phyloP scores from a whole-genome alignment of 2,113 vertebrate genomes.

The Anseranas semipalmata region DNA sequence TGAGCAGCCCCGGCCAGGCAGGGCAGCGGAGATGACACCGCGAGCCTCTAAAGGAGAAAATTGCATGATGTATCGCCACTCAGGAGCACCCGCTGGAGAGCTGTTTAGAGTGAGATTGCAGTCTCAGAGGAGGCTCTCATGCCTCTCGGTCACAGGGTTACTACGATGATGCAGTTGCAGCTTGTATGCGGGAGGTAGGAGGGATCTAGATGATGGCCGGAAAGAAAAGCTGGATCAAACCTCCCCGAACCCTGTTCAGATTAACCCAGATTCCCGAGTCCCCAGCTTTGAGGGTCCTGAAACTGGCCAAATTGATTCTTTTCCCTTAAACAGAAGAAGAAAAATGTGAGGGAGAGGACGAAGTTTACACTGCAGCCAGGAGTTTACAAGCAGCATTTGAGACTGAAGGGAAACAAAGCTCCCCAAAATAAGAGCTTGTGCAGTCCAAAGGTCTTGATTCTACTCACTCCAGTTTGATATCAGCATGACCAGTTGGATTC shows the following conservation, averaged over 20 bases:
- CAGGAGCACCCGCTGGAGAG: conserved; percentile 55
- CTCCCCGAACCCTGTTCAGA: conserved; percentile 32
- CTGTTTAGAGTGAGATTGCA: conserved; percentile 69
- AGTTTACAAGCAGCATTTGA: neutral
- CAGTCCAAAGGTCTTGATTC: neutral
- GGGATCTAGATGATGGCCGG: conserved; percentile 41
- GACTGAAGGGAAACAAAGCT: neutral
- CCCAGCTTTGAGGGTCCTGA: neutral
- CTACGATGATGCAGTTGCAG: conserved; percentile 41
- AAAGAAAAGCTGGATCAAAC: conserved; percentile 59
- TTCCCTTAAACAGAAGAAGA: neutral
- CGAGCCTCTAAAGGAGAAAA: conserved; percentile 52
- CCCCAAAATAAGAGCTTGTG: neutral
- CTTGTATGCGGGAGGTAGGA: neutral
- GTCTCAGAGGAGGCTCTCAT: conserved; percentile 68
- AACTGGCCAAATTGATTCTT: neutral
- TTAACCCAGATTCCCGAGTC: conserved; percentile 36
- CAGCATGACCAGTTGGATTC: neutral
- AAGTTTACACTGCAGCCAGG: neutral
- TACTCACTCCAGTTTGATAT: neutral
- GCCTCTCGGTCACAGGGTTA: conserved; percentile 70
- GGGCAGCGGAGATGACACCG: conserved; percentile 13
- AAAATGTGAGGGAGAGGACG: neutral
- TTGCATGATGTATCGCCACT: conserved; percentile 61
- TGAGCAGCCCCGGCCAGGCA: neutral